Conservation (phyloP, 2,797 vertebrate species). For the Triplophysa bombifrons region DNA sequence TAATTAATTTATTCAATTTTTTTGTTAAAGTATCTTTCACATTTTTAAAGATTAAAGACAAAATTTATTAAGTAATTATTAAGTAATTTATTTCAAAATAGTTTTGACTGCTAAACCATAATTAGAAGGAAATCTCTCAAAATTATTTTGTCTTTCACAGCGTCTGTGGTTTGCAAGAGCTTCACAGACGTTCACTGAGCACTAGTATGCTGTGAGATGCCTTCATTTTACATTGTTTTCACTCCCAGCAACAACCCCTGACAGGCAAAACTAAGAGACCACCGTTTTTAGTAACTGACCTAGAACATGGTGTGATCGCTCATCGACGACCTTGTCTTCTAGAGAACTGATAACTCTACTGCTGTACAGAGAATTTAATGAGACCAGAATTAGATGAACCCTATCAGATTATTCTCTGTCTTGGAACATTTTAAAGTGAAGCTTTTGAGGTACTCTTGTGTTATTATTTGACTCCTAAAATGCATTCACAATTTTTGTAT, state of each 20-base stretch:
- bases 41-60: too few relatives aligned
- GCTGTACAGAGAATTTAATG: not conserved
- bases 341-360: not conserved
- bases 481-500: too few relatives aligned
- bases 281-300: not conserved
- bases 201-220: not conserved
- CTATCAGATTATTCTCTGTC: not conserved
- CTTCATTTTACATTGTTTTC: not conserved
- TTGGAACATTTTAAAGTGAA: too few relatives aligned
- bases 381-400: conserved; percentile 4
- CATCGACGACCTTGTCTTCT: not conserved
- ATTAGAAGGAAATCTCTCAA: not conserved
- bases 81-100: too few relatives aligned
- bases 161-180: not conserved
- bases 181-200: not conserved
- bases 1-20: too few relatives aligned
- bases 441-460: too few relatives aligned
- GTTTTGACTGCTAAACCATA: not conserved
- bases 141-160: not conserved
- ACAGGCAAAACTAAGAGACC: conserved; percentile 1
- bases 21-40: too few relatives aligned
- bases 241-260: not conserved
- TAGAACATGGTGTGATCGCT: not conserved
- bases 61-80: too few relatives aligned
- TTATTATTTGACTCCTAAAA: too few relatives aligned